These are phyloP conservation scores for Heliconius melpomene DNA, from an alignment of 1,140 invertebrate species.

Conservation along the genomic window DNA sequence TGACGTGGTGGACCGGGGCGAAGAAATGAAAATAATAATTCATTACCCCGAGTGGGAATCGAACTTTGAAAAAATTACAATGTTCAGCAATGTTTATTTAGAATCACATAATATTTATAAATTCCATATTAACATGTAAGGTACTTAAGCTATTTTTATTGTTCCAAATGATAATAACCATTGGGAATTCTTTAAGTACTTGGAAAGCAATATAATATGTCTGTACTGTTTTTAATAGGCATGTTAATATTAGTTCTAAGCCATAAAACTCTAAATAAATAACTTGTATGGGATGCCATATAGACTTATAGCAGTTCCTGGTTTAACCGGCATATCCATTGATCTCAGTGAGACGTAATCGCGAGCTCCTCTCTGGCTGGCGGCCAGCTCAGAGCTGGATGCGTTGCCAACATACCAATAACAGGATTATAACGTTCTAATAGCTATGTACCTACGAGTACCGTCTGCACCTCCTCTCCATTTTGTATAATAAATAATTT, in stretches of 20 bases:
- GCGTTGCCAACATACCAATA: constrained; percentile 45
- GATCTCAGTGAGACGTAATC: constrained; percentile 39
- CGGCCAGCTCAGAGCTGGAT: constrained; percentile 40
- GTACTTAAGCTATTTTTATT: too few species aligned
- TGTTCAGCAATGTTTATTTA: too few species aligned
- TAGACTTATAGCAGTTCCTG: neutral
- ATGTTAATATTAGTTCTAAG: neutral
- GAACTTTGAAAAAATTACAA: too few species aligned
- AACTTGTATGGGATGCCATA: neutral
- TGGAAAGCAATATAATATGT: neutral
- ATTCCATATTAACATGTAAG: too few species aligned
- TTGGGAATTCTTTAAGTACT: too few species aligned
- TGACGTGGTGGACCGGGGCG: too few species aligned
- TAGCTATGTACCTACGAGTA: neutral
- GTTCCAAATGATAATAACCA: too few species aligned
- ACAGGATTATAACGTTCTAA: constrained; percentile 33
- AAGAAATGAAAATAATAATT: too few species aligned
- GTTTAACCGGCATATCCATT: constrained; percentile 32
- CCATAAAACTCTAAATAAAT: neutral
- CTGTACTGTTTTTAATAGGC: neutral
- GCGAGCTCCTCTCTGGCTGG: constrained; percentile 41
- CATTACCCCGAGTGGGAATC: too few species aligned
- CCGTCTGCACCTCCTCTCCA: neutral
- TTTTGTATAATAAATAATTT: neutral
- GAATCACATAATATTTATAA: too few species aligned